Conservation (phyloP, 2,888 invertebrate species). For the Luperina testacea region DNA sequence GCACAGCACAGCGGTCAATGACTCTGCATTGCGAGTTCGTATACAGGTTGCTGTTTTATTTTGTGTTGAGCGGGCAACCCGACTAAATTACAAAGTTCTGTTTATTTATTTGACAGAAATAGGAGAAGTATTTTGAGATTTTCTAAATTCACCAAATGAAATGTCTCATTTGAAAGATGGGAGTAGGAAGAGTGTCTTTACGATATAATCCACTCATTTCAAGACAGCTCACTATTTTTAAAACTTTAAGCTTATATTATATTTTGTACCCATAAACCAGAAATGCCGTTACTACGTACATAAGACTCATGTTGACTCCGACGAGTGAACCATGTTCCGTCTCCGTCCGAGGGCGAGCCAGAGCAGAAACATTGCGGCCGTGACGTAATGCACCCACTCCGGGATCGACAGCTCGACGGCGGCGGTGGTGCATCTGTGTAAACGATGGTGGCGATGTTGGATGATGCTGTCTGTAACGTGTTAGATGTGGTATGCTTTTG, state of each 20-base stretch:
- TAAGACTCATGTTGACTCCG: conserved; percentile 76
- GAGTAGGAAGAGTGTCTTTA: neutral
- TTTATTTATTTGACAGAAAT: neutral
- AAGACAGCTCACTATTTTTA: neutral
- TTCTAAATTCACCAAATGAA: neutral
- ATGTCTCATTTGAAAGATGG: neutral
- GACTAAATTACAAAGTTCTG: conserved; percentile 60
- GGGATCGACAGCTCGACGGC: conserved; percentile 86
- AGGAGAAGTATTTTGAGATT: neutral
- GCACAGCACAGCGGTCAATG: conserved; percentile 53
- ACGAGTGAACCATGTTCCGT: conserved; percentile 78
- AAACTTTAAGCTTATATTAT: neutral
- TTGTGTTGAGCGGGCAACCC: conserved; percentile 51
- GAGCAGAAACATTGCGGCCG: conserved; percentile 83
- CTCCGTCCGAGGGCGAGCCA: conserved; percentile 84
- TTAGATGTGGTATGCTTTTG: conserved; percentile 75
- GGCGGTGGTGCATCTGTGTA: conserved; percentile 86
- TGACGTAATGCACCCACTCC: conserved; percentile 87
- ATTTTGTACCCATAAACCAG: conserved; percentile 15
- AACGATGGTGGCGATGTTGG: conserved; percentile 65
- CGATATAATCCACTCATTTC: neutral
- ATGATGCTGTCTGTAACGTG: conserved; percentile 57
- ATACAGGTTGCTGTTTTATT: conserved; percentile 71
- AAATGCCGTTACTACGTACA: conserved; percentile 72
- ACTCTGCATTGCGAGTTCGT: conserved; percentile 38